A percentile compares a stretch with the other conserved stretches of the same genome.
phyloP scores from a whole-genome alignment of 2,888 invertebrate genomes.

The Drosophila paranaensis region DNA sequence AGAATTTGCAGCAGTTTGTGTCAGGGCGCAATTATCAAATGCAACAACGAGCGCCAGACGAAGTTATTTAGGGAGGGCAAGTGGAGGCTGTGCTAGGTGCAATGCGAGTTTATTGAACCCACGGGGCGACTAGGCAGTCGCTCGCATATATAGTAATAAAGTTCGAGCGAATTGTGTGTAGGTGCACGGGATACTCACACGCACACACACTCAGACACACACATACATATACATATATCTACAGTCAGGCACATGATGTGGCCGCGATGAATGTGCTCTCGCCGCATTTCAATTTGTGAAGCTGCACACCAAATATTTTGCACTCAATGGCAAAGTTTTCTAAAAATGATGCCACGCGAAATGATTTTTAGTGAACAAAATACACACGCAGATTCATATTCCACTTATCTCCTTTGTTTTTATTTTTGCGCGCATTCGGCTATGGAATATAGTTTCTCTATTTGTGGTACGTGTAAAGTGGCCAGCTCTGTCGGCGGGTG shows the following conservation, averaged over 20 bases:
- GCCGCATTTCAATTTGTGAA: constrained; percentile 54
- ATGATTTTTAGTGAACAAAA: constrained; percentile 17
- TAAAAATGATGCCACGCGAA: constrained; percentile 46
- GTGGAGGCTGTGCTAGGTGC: constrained; percentile 20
- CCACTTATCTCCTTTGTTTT: constrained; percentile 18
- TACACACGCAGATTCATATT: constrained; percentile 17
- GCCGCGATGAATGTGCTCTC: constrained; percentile 42
- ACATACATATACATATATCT: constrained; percentile 11
- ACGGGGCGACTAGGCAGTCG: constrained; percentile 24
- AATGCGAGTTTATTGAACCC: constrained; percentile 70
- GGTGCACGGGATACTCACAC: constrained; percentile 36
- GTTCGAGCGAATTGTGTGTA: constrained; percentile 45
- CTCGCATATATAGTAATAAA: constrained; percentile 33
- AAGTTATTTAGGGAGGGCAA: constrained; percentile 15
- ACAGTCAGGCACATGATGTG: constrained; percentile 30
- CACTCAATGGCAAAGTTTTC: constrained; percentile 58
- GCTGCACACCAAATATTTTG: constrained; percentile 34
- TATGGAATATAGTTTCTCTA: constrained; percentile 48
- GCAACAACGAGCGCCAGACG: constrained; percentile 50
- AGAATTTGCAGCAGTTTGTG: constrained; percentile 40
- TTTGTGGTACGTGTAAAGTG: constrained; percentile 59
- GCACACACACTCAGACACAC: constrained; percentile 1
- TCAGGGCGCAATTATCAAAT: constrained; percentile 70
- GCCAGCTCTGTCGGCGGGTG: constrained; percentile 11
- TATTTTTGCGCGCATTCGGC: constrained; percentile 29